Evolutionary conservation across 2,113 vertebrate species (phyloP).

Genomic region (Otus sunia): DNA sequence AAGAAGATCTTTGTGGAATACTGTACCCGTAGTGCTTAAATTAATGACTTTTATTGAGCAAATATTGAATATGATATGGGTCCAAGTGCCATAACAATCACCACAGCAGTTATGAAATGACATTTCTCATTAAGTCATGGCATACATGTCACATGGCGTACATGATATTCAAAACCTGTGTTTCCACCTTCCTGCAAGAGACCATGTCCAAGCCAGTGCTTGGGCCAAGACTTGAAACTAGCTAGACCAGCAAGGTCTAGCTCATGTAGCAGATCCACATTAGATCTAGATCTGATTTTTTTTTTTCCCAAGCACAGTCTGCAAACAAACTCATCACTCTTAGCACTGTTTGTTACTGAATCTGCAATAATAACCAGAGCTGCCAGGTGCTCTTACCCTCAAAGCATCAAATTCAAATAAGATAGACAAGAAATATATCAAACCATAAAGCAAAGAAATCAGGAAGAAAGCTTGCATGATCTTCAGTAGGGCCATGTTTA

Average conservation of each 20-base stretch:
- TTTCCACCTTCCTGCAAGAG: neutral
- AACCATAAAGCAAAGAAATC: neutral
- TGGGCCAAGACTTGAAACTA: neutral
- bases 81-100: neutral
- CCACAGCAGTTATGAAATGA: neutral
- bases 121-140: neutral
- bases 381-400: neutral
- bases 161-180: rapidly evolving
- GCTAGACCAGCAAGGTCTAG: neutral
- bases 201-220: neutral
- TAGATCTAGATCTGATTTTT: neutral
- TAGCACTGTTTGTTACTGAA: neutral
- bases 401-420: neutral
- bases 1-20: neutral
- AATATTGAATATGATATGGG: neutral
- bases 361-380: neutral
- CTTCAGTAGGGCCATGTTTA: neutral
- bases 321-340: neutral
- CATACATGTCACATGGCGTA: rapidly evolving
- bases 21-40: neutral
- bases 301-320: neutral
- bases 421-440: neutral
- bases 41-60: neutral
- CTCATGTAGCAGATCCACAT: neutral
- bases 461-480: neutral